A percentile compares a stretch with the other conserved stretches of the same genome.
Conservation (phyloP, 2,797 vertebrate genomes). For the Clamator glandarius region DNA sequence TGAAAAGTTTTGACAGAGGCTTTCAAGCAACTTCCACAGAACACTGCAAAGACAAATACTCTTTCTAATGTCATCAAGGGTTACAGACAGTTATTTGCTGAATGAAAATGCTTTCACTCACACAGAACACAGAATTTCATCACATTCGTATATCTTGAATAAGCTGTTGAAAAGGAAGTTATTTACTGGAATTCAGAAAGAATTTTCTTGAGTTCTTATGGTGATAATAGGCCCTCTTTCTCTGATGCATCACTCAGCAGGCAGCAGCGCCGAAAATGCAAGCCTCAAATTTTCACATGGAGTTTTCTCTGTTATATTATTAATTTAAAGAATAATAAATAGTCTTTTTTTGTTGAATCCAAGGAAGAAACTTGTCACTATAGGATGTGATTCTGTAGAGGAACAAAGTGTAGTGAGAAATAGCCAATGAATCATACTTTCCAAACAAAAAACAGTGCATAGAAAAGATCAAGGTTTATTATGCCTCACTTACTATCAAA, state of each 20-base stretch:
- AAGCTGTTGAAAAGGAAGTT: conserved; percentile 18
- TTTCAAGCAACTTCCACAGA: neutral
- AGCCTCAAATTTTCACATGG: neutral
- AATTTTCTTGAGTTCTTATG: conserved; percentile 8
- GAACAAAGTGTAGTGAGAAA: neutral
- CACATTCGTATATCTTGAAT: neutral
- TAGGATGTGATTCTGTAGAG: neutral
- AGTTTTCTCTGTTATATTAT: neutral
- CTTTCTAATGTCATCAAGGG: neutral
- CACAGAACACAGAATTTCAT: conserved; percentile 37
- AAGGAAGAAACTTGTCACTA: neutral
- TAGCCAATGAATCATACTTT: conserved; percentile 15
- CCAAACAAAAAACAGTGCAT: neutral
- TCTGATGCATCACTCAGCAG: conserved; percentile 6
- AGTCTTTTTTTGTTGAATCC: neutral
- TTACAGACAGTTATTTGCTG: conserved; percentile 1
- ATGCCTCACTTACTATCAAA: conserved; percentile 2
- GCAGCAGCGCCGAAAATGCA: neutral
- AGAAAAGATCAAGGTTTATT: conserved; percentile 63
- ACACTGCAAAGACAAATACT: neutral
- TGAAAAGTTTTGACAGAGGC: neutral
- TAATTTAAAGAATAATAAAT: neutral
- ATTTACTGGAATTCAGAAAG: conserved; percentile 37
- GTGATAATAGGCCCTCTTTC: neutral
- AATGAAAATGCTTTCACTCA: conserved; percentile 22